Percentiles rank a stretch among this genome's conserved stretches.
phyloP scores from a whole-genome alignment of 2,113 vertebrate species.

The Mastomys coucha region DNA sequence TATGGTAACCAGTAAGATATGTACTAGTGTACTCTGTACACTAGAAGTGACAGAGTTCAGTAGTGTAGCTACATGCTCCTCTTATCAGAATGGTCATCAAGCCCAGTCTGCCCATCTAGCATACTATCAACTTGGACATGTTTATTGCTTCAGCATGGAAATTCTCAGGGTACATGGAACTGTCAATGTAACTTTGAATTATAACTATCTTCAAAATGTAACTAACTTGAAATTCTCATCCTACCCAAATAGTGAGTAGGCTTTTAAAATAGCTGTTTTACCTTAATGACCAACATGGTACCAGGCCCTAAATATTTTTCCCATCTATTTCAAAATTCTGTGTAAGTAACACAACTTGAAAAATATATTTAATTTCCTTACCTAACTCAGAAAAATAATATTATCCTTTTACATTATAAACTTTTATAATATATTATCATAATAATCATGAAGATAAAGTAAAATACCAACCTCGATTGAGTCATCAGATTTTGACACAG shows the following conservation, averaged over 20 bases:
- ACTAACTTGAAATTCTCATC: neutral
- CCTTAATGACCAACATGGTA: neutral
- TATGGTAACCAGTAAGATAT: neutral
- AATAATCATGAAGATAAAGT: slow-evolving; percentile 2
- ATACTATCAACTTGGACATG: neutral
- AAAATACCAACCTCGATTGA: slow-evolving; percentile 78
- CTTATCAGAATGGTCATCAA: neutral
- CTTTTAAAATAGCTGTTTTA: slow-evolving; percentile 4
- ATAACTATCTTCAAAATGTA: neutral
- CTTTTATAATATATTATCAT: neutral
- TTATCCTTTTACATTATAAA: neutral
- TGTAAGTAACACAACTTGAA: neutral
- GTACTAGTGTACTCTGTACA: neutral
- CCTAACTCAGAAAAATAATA: neutral
- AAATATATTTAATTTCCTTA: slow-evolving; percentile 31
- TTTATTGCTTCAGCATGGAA: neutral
- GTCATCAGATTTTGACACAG: slow-evolving; percentile 81
- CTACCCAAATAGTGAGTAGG: neutral
- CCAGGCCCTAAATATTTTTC: neutral
- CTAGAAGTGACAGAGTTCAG: neutral
- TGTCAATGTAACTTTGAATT: neutral
- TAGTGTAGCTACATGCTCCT: neutral
- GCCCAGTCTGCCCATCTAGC: neutral
- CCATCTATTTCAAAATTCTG: neutral
- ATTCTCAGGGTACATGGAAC: neutral